These are phyloP conservation scores for Oscheius myriophilus DNA, from an alignment of 2,888 invertebrate genomes.

Conservation along the genomic window DNA sequence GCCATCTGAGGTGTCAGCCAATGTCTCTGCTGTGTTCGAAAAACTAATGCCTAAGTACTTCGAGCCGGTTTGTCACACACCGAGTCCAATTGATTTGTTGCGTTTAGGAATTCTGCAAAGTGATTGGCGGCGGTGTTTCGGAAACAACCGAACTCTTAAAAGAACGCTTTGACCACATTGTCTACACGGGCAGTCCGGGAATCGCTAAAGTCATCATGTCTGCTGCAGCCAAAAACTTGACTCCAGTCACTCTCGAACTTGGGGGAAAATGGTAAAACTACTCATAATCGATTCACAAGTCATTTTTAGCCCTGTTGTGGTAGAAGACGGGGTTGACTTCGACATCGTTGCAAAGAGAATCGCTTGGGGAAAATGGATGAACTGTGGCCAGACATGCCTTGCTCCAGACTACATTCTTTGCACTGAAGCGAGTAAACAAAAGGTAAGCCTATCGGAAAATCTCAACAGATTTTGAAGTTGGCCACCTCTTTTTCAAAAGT, in stretches of 20 bases:
- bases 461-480: conserved; percentile 19
- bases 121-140: conserved; percentile 81
- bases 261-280: conserved; percentile 77
- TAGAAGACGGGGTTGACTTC: conserved; percentile 84
- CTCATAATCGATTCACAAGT: neutral
- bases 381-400: conserved; percentile 73
- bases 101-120: conserved; percentile 74
- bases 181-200: conserved; percentile 85
- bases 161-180: conserved; percentile 92
- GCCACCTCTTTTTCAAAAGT: conserved; percentile 37
- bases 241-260: conserved; percentile 90
- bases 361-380: conserved; percentile 92
- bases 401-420: conserved; percentile 62
- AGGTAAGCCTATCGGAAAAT: conserved; percentile 5
- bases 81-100: conserved; percentile 73
- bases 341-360: conserved; percentile 82
- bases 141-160: conserved; percentile 86
- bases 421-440: conserved; percentile 16
- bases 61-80: conserved; percentile 79
- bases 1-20: conserved; percentile 63
- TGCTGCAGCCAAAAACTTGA: conserved; percentile 88
- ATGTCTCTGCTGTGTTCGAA: conserved; percentile 50
- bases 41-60: conserved; percentile 58
- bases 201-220: conserved; percentile 89
- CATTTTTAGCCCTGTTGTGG: conserved; percentile 83